These are phyloP conservation scores for Glaucomys volans DNA, from an alignment of 2,113 vertebrate genomes.

Conservation along the genomic window DNA sequence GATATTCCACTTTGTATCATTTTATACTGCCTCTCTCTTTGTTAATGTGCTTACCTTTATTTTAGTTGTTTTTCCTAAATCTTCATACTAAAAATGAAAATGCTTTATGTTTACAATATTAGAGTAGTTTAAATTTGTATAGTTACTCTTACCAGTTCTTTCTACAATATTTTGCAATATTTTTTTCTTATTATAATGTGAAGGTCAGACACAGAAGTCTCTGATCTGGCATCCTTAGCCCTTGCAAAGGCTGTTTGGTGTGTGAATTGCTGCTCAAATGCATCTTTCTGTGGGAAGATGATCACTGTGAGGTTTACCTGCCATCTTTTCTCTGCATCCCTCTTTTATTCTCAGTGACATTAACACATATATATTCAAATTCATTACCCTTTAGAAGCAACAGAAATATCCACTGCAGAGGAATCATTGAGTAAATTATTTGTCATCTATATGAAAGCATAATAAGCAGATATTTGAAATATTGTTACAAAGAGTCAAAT, in stretches of 20 bases:
- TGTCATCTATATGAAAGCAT: background rate
- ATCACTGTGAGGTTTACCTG: background rate
- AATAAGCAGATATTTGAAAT: slow-evolving; percentile 2
- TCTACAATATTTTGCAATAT: too few species aligned
- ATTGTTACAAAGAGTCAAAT: background rate
- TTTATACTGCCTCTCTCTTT: background rate
- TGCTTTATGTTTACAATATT: background rate
- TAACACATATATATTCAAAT: background rate
- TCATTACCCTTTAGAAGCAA: background rate
- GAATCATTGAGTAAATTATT: background rate
- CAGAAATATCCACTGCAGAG: background rate
- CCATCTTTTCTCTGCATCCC: background rate
- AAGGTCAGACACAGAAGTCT: background rate
- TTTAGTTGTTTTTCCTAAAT: background rate
- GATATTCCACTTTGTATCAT: background rate
- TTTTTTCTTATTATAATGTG: background rate
- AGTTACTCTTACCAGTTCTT: background rate
- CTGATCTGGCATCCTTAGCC: background rate
- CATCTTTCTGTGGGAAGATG: background rate
- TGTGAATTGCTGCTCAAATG: background rate
- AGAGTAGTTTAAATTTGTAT: background rate
- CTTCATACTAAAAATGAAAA: background rate
- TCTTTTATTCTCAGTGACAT: background rate
- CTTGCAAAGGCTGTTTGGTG: background rate
- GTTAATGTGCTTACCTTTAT: background rate